Base-by-base conservation (phyloP, 2,113 vertebrate species). In the Apteryx mantelli region DNA sequence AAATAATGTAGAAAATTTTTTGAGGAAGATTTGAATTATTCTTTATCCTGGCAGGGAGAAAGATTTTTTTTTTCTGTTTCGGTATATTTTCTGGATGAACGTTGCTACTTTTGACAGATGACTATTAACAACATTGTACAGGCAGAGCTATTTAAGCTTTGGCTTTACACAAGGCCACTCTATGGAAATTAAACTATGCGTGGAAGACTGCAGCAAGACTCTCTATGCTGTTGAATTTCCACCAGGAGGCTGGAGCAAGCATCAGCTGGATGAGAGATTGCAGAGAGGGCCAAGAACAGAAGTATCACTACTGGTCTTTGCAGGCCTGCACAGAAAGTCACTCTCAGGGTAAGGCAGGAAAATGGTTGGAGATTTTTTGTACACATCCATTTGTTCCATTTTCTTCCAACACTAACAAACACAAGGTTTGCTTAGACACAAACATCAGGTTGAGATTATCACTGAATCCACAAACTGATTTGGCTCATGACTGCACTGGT, bases 241-340 rank as follows among this genome's bases (percentile, higher is more conserved):
- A 28, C 13, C 16, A 7, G n/a, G n/a, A 77, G 0, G 0, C 1
- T 50, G 64, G 66, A 76, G 44, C 18, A 71, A 60, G 32, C 40
- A 52, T 56, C 46, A 17, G 13, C 40, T 52, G 16, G 11, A 75
- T 70, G n/a, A 88, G 30, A 80, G 22, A 42, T 8, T 18, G 8
- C 55, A 83, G 36, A 58, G 42, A 46, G 16, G 2, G 12, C 34
- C 17, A 24, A 64, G 42, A 64, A 46, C 0, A 60, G 32, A 61
- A 71, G 28, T 46, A 65, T 6, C 4, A 0, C 44, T 38, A 86
- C 16, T 13, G 20, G 13, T 34, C 9, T 48, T 24, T 70, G 44
- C 61, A 70, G 21, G 28, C 40, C 36, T 79, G 3, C n/a, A 75
- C 4, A 64, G 55, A 66, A 77, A 66, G 19, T 19, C 50, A 80